phyloP scores from a whole-genome alignment of 1,140 invertebrate species.

The Watersipora subatra region DNA sequence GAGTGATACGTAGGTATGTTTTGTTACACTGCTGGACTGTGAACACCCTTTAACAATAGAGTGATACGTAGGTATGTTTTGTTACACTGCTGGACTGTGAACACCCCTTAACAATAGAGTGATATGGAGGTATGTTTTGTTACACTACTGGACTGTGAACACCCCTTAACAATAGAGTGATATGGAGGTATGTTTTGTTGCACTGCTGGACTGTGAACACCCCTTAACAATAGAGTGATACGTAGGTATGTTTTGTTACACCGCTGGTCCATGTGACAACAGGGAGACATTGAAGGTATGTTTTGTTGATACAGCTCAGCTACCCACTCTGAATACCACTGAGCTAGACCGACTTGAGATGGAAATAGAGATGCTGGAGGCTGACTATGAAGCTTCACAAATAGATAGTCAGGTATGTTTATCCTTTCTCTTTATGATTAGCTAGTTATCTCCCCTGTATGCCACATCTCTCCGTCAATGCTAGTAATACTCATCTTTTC shows the following conservation, averaged over 20 bases:
- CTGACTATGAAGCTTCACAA: constrained; percentile 56
- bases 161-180: background rate
- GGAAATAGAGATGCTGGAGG: constrained; percentile 58
- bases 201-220: background rate
- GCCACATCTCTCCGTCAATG: background rate
- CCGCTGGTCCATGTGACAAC: background rate
- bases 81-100: too few relatives aligned
- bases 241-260: constrained; percentile 5
- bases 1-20: too few relatives aligned
- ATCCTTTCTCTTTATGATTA: background rate
- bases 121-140: background rate
- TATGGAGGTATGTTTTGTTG: background rate
- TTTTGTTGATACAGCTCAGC: constrained; percentile 15
- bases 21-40: too few relatives aligned
- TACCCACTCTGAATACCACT: constrained; percentile 45
- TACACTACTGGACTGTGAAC: background rate
- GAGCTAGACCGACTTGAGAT: constrained; percentile 58
- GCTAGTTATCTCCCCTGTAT: background rate
- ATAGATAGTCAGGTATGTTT: constrained; percentile 49
- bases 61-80: too few relatives aligned
- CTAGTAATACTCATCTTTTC: background rate
- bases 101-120: too few relatives aligned
- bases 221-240: background rate
- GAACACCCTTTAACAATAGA: too few relatives aligned
- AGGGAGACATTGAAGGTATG: constrained; percentile 1